Evolutionary conservation across 2,888 invertebrate genomes (phyloP).

Genomic region (Micoletzkya japonica): DNA sequence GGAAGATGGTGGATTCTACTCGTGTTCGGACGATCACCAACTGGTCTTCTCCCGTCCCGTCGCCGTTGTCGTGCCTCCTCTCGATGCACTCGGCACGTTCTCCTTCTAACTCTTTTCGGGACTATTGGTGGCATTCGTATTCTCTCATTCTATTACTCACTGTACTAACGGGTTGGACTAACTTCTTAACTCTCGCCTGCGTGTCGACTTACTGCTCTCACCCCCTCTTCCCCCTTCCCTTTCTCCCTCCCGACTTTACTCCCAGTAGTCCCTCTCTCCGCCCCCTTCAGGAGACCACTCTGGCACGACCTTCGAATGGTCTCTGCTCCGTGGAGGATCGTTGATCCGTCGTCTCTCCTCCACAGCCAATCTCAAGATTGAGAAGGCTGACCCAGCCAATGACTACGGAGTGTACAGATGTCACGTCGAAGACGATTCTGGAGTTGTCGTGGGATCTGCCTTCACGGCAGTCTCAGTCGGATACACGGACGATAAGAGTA

Average conservation of each 20-base stretch:
- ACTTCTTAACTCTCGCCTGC: conserved; percentile 23
- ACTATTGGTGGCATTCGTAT: neutral
- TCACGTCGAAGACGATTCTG: conserved; percentile 61
- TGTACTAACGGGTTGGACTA: no score
- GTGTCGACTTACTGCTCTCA: neutral
- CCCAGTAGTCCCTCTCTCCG: neutral
- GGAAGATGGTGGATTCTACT: conserved; percentile 18
- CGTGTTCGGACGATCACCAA: conserved; percentile 12
- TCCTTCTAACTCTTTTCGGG: neutral
- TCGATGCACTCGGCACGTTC: conserved; percentile 27
- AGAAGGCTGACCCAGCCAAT: conserved; percentile 56
- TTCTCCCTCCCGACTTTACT: neutral
- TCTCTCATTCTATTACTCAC: neutral
- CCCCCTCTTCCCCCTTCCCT: neutral
- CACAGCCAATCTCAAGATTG: conserved; percentile 52
- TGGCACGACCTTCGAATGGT: conserved; percentile 51
- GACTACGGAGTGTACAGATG: conserved; percentile 63
- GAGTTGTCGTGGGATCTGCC: conserved; percentile 57
- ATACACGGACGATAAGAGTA: conserved; percentile 33
- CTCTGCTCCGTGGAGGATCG: conserved; percentile 60
- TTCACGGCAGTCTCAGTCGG: conserved; percentile 61
- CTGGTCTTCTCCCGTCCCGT: neutral
- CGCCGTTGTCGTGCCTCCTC: conserved; percentile 19
- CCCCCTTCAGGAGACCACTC: conserved; percentile 29
- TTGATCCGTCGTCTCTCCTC: conserved; percentile 56